Base-by-base conservation (phyloP, 2,888 invertebrate species). In the Eupithecia pulchellata region DNA sequence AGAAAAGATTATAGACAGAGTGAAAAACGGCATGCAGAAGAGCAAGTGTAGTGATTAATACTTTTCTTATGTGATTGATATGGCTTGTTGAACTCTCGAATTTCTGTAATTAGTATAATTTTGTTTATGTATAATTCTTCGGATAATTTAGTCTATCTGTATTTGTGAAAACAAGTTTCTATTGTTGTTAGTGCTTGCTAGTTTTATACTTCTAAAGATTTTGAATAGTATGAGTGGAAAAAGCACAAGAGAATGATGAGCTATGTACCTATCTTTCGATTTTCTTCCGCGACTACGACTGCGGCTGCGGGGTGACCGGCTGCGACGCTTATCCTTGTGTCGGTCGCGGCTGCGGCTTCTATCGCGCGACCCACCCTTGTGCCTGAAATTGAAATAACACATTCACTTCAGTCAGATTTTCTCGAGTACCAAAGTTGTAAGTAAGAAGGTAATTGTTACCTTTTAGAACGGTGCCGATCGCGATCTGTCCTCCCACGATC, bases 231-330 rank as follows among this genome's bases (percentile, higher is more conserved):
- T n/a, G n/a, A 17, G 39, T 39, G 17, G 5, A 13, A 39, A 39
- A 39, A 39, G 39, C 5, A n/a, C 39, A 6, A 39, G 39, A 17
- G 39, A 17, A 17, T n/a, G 6, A 39, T 39, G 4, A 20, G 9
- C 9, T 61, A n/a, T n/a, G n/a, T n/a, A 90, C 94, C 94, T 91
- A 75, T 94, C 94, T 79, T 94, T 94, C 47, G 94, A 93, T 75
- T 94, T 94, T 32, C 93, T 84, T 36, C 89, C 92, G 3, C 91
- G 81, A 79, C 91, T 81, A 80, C 92, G 77, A 74, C 90, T 85
- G 74, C 93, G 77, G 68, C 87, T 89, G 5, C 91, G 79, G 78
- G 91, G 79, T 78, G 91, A 82, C 77, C 93, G 78, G 84, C 87
- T 88, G 82, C 95, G 81, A 81, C 90, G 89, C 71, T 89, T 87